phyloP scores from a whole-genome alignment of 1,140 invertebrate species.

The Bombus confusus region DNA sequence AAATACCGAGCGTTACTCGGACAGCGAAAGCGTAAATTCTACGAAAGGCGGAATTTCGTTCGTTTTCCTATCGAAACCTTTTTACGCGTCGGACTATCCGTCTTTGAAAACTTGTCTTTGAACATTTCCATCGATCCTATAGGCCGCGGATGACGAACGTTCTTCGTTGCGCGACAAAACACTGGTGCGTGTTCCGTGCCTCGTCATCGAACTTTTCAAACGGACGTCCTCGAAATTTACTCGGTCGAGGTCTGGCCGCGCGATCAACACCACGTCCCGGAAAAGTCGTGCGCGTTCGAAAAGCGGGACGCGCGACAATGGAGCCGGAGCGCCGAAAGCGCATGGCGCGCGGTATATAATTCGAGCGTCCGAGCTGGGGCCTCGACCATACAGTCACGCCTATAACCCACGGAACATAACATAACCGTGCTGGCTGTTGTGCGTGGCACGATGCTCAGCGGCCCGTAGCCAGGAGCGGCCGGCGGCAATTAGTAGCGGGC shows the following conservation, averaged over 20 bases:
- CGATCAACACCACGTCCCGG: not conserved
- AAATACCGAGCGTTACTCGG: no score
- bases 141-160: no score
- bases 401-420: constrained; percentile 73
- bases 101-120: not conserved
- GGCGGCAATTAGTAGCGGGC: constrained; percentile 82
- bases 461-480: constrained; percentile 81
- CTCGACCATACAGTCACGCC: constrained; percentile 54
- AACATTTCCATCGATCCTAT: not conserved
- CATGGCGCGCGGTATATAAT: constrained; percentile 4
- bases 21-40: no score
- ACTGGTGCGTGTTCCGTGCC: no score
- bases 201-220: constrained; percentile 1
- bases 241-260: not conserved
- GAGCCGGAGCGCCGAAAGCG: not conserved
- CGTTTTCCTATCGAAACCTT: no score
- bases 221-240: not conserved
- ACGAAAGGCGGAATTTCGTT: no score
- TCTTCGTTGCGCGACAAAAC: not conserved
- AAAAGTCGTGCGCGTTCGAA: not conserved
- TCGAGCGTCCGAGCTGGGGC: constrained; percentile 37
- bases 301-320: not conserved
- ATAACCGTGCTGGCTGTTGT: constrained; percentile 69
- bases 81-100: no score
- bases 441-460: constrained; percentile 79